A percentile compares a stretch with the other conserved stretches of the same genome.
Conservation (phyloP, 1,140 invertebrate species). For the Phymorhynchus buccinoides region DNA sequence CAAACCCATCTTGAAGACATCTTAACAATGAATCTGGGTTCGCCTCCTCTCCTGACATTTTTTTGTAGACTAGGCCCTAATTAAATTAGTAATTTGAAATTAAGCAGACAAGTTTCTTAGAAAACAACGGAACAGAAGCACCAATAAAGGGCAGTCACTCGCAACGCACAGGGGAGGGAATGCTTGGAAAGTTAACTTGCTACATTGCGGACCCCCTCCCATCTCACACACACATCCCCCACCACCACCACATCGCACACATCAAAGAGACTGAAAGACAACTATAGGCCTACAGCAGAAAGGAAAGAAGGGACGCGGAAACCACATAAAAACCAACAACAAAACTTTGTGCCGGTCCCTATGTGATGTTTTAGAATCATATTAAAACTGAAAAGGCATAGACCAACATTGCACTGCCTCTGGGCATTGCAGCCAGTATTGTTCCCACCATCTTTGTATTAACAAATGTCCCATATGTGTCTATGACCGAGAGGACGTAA, state of each 20-base stretch:
- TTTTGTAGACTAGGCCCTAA: too few relatives aligned
- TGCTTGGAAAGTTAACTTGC: not conserved
- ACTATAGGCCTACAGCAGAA: not conserved
- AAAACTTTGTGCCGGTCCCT: too few relatives aligned
- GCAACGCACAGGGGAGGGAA: not conserved
- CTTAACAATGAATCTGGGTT: not conserved
- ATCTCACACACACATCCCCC: not conserved
- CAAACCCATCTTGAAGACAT: constrained; percentile 5
- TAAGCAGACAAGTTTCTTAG: not conserved
- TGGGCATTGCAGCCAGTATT: too few relatives aligned
- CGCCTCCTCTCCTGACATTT: not conserved
- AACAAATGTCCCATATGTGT: too few relatives aligned
- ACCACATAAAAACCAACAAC: not conserved
- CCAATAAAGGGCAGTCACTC: not conserved
- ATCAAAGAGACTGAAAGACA: not conserved
- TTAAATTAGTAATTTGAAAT: too few relatives aligned
- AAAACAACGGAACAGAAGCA: not conserved
- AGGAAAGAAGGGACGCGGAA: not conserved
- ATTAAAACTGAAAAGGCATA: too few relatives aligned
- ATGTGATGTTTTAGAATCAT: too few relatives aligned
- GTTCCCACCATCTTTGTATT: too few relatives aligned
- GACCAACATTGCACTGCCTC: too few relatives aligned
- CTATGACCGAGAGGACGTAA: too few relatives aligned
- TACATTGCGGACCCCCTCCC: not conserved
- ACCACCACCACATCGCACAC: not conserved